phyloP scores from a whole-genome alignment of 2,113 vertebrate species.

The Macquaria australasica region DNA sequence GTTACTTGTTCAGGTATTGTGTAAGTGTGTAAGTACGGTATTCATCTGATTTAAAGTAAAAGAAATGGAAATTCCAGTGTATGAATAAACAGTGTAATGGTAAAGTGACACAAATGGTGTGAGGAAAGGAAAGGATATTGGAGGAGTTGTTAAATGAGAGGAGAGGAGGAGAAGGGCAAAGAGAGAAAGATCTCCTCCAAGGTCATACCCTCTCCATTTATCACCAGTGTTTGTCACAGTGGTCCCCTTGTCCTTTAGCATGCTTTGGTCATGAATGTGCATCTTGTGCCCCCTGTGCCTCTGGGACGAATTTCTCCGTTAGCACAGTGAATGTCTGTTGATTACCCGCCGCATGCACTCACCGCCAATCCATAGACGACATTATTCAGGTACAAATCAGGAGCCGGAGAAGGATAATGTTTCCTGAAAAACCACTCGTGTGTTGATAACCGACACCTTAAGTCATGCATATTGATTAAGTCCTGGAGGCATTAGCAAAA shows the following conservation, averaged over 20 bases:
- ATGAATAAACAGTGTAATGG: conserved; percentile 7
- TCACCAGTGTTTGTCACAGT: conserved; percentile 46
- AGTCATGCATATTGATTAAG: conserved; percentile 78
- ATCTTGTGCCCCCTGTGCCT: conserved; percentile 28
- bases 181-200: conserved; percentile 43
- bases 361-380: conserved; percentile 25
- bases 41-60: conserved; percentile 27
- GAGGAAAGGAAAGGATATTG: not conserved
- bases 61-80: not conserved
- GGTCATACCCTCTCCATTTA: conserved; percentile 57
- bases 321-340: conserved; percentile 47
- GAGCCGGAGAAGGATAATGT: conserved; percentile 53
- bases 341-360: conserved; percentile 53
- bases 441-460: conserved; percentile 76
- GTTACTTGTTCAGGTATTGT: not conserved
- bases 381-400: conserved; percentile 65
- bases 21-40: not conserved
- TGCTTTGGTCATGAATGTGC: conserved; percentile 29
- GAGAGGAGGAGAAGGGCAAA: conserved; percentile 7
- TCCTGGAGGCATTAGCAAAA: conserved; percentile 68
- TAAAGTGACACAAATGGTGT: conserved; percentile 1
- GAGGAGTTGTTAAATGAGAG: conserved; percentile 3
- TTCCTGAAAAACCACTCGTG: conserved; percentile 67
- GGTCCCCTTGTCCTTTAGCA: conserved; percentile 17
- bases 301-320: conserved; percentile 33